Conservation (phyloP, 2,113 vertebrate genomes). For the Lampris incognitus region DNA sequence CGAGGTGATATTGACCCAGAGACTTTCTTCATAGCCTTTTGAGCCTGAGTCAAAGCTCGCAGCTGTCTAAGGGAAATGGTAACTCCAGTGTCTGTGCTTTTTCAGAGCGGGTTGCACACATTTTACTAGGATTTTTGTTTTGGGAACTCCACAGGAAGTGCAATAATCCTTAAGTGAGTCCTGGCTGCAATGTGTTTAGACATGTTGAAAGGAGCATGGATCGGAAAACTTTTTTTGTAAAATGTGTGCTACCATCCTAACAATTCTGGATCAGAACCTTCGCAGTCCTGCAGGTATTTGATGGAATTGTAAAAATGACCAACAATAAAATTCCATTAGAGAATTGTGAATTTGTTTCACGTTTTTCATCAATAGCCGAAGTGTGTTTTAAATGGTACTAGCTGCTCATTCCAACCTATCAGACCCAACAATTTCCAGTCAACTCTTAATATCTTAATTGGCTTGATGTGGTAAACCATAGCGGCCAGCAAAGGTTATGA, state of each 20-base stretch:
- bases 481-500: no score
- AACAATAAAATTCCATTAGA: conserved; percentile 74
- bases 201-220: conserved; percentile 23
- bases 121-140: conserved; percentile 29
- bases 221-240: conserved; percentile 49
- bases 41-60: background rate
- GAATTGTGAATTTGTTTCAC: conserved; percentile 29
- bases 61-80: conserved; percentile 21
- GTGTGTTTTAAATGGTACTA: no score
- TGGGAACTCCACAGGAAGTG: background rate
- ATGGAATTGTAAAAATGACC: conserved; percentile 58
- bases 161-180: conserved; percentile 29
- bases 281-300: conserved; percentile 65
- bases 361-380: no score
- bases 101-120: conserved; percentile 30
- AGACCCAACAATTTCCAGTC: no score
- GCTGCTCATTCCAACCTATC: no score
- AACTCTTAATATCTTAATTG: no score
- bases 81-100: conserved; percentile 6
- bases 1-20: conserved; percentile 15
- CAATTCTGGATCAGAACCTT: conserved; percentile 61
- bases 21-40: conserved; percentile 47
- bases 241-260: conserved; percentile 48
- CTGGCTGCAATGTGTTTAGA: background rate
- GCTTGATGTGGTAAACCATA: no score